Evolutionary conservation across 2,797 vertebrate species (phyloP), one percentile per base, ranked within the genome.

Genomic region (Acanthopagrus latus): DNA sequence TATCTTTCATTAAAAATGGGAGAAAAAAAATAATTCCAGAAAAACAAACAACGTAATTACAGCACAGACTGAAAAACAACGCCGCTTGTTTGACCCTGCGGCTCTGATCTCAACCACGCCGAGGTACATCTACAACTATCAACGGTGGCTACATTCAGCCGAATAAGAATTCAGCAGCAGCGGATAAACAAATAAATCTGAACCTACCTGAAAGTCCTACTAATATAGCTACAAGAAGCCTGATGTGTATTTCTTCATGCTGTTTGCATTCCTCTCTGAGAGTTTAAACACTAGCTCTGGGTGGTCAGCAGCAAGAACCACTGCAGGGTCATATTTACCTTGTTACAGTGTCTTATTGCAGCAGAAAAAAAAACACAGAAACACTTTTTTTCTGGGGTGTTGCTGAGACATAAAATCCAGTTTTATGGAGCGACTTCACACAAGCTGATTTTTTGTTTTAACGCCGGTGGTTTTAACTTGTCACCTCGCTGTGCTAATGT

Each of bases 161-260:
- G 80, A 74, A 71, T 83, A 72, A 70, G 77, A 73, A 38, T 6
- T 51, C 63, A 50, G 56, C 13, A 46, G 57, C 29, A 50, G 7
- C 65, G 66, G 48, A 71, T 29, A 71, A 58, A 85, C 23, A 82
- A 74, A 56, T 20, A 44, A 13, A 38, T 58, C 29, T 7, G 8
- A 25, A 25, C 11, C 52, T 29, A 23, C 10, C 59, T 27, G 0
- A 72, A 66, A 66, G 33, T 67, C 23, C 17, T 9, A 43, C 44
- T 20, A 52, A 46, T 64, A 47, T 46, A 29, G 47, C 52, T 69
- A 25, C 57, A 47, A 5, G 13, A 60, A 66, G 29, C n/a, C 60
- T 55, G n/a, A 16, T 56, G 44, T 59, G 46, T 64, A 41, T 64
- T 57, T 50, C 44, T 59, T 79, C 21, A 47, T 43, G 20, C 38